Evolutionary conservation across 2,888 invertebrate species (phyloP), one percentile per base, ranked within the genome.

Genomic region (Erynnis tages): DNA sequence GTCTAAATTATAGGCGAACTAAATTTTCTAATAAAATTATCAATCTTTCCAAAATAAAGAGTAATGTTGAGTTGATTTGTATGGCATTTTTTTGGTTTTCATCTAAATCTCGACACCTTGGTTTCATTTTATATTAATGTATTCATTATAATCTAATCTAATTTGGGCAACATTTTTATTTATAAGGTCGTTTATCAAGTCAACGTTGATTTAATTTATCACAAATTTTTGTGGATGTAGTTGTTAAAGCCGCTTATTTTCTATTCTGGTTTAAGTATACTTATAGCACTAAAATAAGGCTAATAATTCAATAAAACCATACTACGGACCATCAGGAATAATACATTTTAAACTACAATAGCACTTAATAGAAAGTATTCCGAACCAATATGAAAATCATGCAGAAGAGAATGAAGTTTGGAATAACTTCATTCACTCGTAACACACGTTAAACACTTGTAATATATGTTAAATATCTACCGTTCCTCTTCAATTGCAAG

Each of bases 91-190:
- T 29, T 35, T 56, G 32, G 41, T 0, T 8, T 16, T 23, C 25
- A 27, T 14, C 16, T 13, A 30, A 25, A 27, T 14, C 16, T 13
- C 21, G 17, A 21, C 34, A 25, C 19, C 10, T 21, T 35, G 35
- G 35, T 50, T 50, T 50, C 50, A 11, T 25, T 14, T 43, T 25
- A 29, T 11, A 50, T 50, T 50, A 29, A 50, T 43, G 17, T 35
- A 35, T 35, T 43, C 29, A 10, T 48, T 48, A 48, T 40, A 50
- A 43, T 35, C 29, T 40, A 19, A 38, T 10, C 38, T 48, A 16
- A 29, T 48, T 48, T 38, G 21, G 25, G 10, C 29, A 30, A 38
- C 21, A 38, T 38, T 40, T 38, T 38, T 37, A 48, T 48, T 48
- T 48, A 30, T 38, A 21, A 2, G 6, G 21, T 11, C 2, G 16